Conservation (phyloP, 2,888 invertebrate species). For the Protodeltote pygarga region DNA sequence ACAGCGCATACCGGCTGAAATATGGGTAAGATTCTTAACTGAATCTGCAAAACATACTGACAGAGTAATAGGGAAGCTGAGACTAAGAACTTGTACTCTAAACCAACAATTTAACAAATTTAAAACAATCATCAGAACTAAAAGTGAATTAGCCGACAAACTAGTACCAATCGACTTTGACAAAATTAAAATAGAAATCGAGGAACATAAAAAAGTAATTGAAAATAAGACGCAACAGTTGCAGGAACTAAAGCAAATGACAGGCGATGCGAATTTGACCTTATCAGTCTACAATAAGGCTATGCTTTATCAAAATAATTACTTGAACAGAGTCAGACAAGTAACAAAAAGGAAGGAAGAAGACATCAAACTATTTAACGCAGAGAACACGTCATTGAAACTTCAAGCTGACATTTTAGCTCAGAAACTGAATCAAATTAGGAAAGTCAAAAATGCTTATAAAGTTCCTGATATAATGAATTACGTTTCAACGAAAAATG, state of each 20-base stretch:
- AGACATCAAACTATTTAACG: no score
- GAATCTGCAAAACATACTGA: conserved; percentile 86
- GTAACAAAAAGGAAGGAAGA: background rate
- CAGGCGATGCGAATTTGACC: conserved; percentile 86
- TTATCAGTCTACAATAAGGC: conserved; percentile 84
- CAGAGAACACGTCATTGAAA: no score
- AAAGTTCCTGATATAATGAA: background rate
- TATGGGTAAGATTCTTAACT: conserved; percentile 85
- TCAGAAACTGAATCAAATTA: background rate
- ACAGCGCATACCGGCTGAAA: conserved; percentile 88
- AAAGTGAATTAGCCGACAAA: conserved; percentile 86
- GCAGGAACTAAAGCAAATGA: conserved; percentile 84
- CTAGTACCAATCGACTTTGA: conserved; percentile 88
- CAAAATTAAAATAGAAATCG: conserved; percentile 87
- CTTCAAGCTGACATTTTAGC: background rate
- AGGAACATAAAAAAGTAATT: conserved; percentile 77
- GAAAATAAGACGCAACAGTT: conserved; percentile 83
- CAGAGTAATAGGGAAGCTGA: conserved; percentile 84
- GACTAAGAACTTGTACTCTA: conserved; percentile 84
- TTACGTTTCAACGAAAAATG: background rate
- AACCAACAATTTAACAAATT: conserved; percentile 84
- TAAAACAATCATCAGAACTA: conserved; percentile 80
- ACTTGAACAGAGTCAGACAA: conserved; percentile 70
- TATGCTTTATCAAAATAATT: conserved; percentile 78
- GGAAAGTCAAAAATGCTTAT: background rate